Conservation (phyloP, 1,140 invertebrate species). For the Diorhabda elongata region DNA sequence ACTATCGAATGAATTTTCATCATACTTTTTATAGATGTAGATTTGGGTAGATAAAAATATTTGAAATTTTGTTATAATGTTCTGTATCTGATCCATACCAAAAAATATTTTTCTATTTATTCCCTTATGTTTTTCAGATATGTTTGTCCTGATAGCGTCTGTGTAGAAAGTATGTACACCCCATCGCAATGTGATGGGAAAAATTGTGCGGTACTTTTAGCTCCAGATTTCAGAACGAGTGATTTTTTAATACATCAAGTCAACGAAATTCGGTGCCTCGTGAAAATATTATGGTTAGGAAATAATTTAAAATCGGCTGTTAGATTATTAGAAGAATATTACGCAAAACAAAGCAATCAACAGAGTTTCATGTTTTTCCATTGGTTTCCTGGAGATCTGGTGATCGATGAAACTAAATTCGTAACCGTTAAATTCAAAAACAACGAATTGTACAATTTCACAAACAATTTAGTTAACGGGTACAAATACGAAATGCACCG, state of each 20-base stretch:
- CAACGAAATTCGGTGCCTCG: slow-evolving; percentile 50
- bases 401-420: slow-evolving; percentile 53
- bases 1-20: too few relatives aligned
- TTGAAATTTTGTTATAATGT: too few relatives aligned
- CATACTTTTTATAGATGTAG: too few relatives aligned
- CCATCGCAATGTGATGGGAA: slow-evolving; percentile 52
- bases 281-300: slow-evolving; percentile 64
- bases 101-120: too few relatives aligned
- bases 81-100: too few relatives aligned
- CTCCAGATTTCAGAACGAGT: slow-evolving; percentile 52
- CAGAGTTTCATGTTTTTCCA: slow-evolving; percentile 61
- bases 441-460: slow-evolving; percentile 48
- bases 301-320: slow-evolving; percentile 47
- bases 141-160: slow-evolving; percentile 53
- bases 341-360: slow-evolving; percentile 3
- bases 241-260: slow-evolving; percentile 56
- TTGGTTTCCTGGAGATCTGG: slow-evolving; percentile 63
- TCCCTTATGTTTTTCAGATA: slow-evolving; percentile 43
- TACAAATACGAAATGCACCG: slow-evolving; percentile 64
- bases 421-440: slow-evolving; percentile 53
- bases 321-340: slow-evolving; percentile 24
- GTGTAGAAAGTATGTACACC: slow-evolving; percentile 56
- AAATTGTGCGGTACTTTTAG: slow-evolving; percentile 57
- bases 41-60: too few relatives aligned
- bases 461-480: slow-evolving; percentile 33